A percentile compares a stretch with the other conserved stretches of the same genome.
phyloP scores from a whole-genome alignment of 2,797 vertebrate species.

The Scarus forsteni region DNA sequence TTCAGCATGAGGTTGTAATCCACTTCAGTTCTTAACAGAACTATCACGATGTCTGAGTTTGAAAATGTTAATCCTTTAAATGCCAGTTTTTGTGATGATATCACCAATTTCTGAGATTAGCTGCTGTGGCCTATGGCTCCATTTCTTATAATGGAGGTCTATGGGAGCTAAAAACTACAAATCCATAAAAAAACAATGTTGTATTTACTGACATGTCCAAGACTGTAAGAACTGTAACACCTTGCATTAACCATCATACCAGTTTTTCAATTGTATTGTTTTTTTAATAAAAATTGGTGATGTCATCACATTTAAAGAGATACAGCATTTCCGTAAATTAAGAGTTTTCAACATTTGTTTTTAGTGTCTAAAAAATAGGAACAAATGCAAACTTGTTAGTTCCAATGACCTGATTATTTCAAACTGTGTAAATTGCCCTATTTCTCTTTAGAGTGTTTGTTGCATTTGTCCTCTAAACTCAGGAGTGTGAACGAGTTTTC shows the following conservation, averaged over 20 bases:
- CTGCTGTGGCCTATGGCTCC: too few species aligned
- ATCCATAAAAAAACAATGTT: too few species aligned
- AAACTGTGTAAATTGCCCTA: slow-evolving; percentile 18
- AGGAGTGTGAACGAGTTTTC: neutral
- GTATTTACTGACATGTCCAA: too few species aligned
- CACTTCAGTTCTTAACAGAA: too few species aligned
- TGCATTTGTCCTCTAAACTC: neutral
- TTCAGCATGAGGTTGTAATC: too few species aligned
- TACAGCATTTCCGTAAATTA: neutral
- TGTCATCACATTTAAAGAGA: neutral
- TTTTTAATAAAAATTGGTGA: neutral
- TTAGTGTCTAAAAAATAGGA: slow-evolving; percentile 45
- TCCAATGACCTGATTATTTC: slow-evolving; percentile 4
- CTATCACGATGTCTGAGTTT: too few species aligned
- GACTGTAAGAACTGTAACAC: neutral
- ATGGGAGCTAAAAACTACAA: too few species aligned
- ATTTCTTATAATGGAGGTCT: too few species aligned
- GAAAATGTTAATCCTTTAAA: too few species aligned
- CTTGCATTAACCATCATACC: neutral
- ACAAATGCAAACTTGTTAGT: slow-evolving; percentile 48
- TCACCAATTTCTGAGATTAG: too few species aligned
- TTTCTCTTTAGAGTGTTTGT: neutral
- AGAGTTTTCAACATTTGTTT: slow-evolving; percentile 32
- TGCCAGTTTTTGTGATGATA: too few species aligned
- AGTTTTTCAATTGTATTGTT: neutral